Evolutionary conservation across 2,113 vertebrate genomes (phyloP).

Genomic region (Uria aalge): DNA sequence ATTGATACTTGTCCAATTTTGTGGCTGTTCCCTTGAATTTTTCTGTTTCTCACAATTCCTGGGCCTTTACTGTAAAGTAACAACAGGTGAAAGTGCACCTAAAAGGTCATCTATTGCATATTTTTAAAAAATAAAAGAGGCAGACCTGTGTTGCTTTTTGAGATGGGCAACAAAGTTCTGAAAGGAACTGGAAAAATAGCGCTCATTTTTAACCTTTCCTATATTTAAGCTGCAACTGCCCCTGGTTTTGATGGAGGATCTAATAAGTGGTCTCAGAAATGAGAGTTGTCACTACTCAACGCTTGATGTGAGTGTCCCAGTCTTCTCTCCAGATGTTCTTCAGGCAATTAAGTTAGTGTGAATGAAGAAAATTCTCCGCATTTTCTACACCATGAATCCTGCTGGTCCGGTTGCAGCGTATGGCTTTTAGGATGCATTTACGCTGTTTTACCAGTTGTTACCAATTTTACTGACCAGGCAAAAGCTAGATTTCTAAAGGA

Average conservation of each 20-base stretch:
- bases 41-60: background rate
- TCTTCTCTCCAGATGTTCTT: background rate
- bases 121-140: background rate
- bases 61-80: background rate
- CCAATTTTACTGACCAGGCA: fast-evolving
- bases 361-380: background rate
- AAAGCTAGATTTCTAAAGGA: background rate
- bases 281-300: background rate
- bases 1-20: background rate
- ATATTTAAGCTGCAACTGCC: background rate
- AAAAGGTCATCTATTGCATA: fast-evolving
- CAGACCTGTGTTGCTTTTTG: fast-evolving
- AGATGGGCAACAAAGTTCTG: background rate
- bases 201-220: background rate
- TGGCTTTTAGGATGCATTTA: background rate
- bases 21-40: background rate
- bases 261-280: background rate
- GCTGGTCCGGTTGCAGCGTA: fast-evolving
- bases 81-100: background rate
- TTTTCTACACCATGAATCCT: background rate
- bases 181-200: background rate
- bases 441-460: background rate
- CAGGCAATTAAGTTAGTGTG: background rate
- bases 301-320: background rate
- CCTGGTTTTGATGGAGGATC: background rate